A percentile compares a stretch with the other conserved stretches of the same genome.
phyloP scores from a whole-genome alignment of 2,888 invertebrate species.

The Hyposoter didymator region DNA sequence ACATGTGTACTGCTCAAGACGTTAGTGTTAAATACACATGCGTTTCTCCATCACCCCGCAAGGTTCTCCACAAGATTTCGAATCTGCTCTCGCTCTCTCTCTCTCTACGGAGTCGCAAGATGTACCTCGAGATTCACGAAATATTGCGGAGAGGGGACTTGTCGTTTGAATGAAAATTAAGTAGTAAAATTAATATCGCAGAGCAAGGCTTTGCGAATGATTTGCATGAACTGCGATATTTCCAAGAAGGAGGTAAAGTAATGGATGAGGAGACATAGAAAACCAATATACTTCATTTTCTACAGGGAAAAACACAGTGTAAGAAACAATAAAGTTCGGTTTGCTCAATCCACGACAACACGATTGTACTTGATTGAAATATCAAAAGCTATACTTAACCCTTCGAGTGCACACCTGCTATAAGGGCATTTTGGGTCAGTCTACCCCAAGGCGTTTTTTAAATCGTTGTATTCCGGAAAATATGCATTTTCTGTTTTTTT shows the following conservation, averaged over 20 bases:
- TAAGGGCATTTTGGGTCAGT: too few relatives aligned
- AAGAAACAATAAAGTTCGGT: background rate
- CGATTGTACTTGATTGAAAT: background rate
- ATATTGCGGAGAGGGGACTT: background rate
- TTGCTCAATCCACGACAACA: background rate
- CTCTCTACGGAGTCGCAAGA: background rate
- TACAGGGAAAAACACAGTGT: background rate
- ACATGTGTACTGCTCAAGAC: constrained; percentile 7
- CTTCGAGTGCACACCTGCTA: too few relatives aligned
- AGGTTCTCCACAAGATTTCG: constrained; percentile 40
- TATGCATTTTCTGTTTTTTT: too few relatives aligned
- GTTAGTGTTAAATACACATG: constrained; percentile 34
- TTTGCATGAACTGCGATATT: background rate
- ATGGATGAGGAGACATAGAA: background rate
- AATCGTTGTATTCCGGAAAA: too few relatives aligned
- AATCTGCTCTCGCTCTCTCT: background rate
- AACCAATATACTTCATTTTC: background rate
- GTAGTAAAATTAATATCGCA: background rate
- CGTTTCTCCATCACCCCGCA: constrained; percentile 62
- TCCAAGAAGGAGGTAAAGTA: background rate
- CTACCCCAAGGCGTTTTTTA: too few relatives aligned
- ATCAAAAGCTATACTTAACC: too few relatives aligned
- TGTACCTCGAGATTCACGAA: background rate
- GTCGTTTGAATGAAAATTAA: constrained; percentile 7
- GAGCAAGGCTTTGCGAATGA: background rate